These are phyloP conservation scores for Diadromus collaris DNA, from an alignment of 2,888 invertebrate genomes.

Conservation along the genomic window DNA sequence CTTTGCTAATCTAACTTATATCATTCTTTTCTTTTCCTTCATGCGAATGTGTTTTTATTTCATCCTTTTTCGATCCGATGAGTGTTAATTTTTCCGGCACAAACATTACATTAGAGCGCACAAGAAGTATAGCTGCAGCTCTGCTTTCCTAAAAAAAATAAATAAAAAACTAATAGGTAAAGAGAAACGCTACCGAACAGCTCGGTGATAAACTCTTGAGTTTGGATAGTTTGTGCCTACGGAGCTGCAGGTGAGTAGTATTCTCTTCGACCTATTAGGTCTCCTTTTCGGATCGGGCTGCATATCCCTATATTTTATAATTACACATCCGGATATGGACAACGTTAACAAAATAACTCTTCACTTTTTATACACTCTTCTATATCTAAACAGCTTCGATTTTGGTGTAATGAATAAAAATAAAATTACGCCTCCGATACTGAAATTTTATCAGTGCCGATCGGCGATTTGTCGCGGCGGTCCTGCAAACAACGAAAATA, in stretches of 20 bases:
- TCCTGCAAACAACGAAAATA: slow-evolving; percentile 17
- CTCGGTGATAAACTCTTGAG: not conserved
- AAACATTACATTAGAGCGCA: slow-evolving; percentile 20
- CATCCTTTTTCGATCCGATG: slow-evolving; percentile 17
- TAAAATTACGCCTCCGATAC: slow-evolving; percentile 10
- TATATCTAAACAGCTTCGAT: slow-evolving; percentile 63
- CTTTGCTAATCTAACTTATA: slow-evolving; percentile 55
- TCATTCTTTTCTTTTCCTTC: slow-evolving; percentile 37
- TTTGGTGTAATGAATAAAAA: slow-evolving; percentile 2
- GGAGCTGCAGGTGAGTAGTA: not conserved
- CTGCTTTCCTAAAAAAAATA: not conserved
- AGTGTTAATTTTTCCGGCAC: slow-evolving; percentile 11
- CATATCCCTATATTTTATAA: slow-evolving; percentile 58
- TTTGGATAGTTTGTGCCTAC: not conserved
- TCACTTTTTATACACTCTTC: slow-evolving; percentile 66
- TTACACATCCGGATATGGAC: slow-evolving; percentile 68
- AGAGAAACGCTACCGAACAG: not conserved
- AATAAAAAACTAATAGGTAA: not conserved
- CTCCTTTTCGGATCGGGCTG: slow-evolving; percentile 6
- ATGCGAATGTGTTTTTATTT: slow-evolving; percentile 33
- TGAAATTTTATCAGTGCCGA: not conserved
- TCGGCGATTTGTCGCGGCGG: not conserved
- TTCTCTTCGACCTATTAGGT: not conserved
- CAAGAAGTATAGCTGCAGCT: slow-evolving; percentile 15
- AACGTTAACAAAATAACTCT: slow-evolving; percentile 73